Evolutionary conservation across 2,797 vertebrate genomes (phyloP), one percentile per base, ranked within the genome.

Genomic region (Centroberyx gerrardi): DNA sequence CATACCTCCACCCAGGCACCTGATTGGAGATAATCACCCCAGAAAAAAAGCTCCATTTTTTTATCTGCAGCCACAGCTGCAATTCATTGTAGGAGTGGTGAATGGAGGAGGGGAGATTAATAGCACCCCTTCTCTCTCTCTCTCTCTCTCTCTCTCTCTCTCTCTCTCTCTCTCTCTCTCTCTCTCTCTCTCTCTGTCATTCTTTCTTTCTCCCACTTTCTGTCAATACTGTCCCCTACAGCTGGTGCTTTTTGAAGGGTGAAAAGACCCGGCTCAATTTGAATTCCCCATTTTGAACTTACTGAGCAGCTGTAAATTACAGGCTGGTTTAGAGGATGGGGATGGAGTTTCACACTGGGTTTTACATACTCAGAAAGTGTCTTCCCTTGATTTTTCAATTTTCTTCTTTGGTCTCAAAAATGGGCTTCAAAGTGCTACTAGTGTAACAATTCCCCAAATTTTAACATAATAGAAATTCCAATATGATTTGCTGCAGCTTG

Each of bases 1-100:
- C 88, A 87, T 88, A 91, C 90, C 90, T 91, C 87, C 80, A 86
- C 76, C 88, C 82, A 46, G 58, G 72, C 86, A 84, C 84, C 87
- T 90, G 79, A 93, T 90, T 88, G 81, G 79, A 92, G 92, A 93
- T 94, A 92, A 94, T 94, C 87, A 89, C 87, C 58, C n/a, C 58
- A 74, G 76, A 82, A 83, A 79, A 81, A 89, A 84, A 59, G 76
- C 81, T 67, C 72, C 28, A 63, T 90, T 92, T 90, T 92, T 93
- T 93, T 93, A 94, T 95, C 93, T 88, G 74, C 87, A 85, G 85
- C 87, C 91, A 88, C 94, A 95, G 94, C 94, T 95, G 93, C 93
- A 93, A 91, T 93, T 93, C 90, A 94, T 93, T 93, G 90, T 87
- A 76, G 72, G 48, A 87, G 54, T 72, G 67, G 63, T 92, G 91